Conservation (phyloP, 1,140 invertebrate species). For the Bombyx mori region DNA sequence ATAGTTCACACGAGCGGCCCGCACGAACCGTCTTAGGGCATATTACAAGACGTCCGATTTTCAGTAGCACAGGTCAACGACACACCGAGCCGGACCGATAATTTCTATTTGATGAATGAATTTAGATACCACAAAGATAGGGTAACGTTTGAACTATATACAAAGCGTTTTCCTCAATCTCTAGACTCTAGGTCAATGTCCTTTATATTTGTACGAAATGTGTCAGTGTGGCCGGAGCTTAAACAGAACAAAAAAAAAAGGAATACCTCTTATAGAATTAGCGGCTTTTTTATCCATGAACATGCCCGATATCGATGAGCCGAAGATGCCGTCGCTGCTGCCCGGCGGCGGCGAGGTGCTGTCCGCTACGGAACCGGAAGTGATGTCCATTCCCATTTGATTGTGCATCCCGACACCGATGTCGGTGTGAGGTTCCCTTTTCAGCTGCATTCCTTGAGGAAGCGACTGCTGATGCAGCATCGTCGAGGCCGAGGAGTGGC, state of each 20-base stretch:
- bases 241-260: slow-evolving; percentile 24
- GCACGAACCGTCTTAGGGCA: too few relatives aligned
- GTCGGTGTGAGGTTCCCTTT: slow-evolving; percentile 47
- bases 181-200: too few relatives aligned
- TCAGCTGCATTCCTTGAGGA: slow-evolving; percentile 52
- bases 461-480: slow-evolving; percentile 55
- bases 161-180: too few relatives aligned
- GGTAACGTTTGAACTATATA: too few relatives aligned
- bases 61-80: too few relatives aligned
- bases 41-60: too few relatives aligned
- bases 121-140: too few relatives aligned
- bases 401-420: slow-evolving; percentile 42
- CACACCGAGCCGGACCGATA: too few relatives aligned
- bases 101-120: too few relatives aligned
- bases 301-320: slow-evolving; percentile 57
- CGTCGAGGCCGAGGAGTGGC: slow-evolving; percentile 58
- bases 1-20: too few relatives aligned
- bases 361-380: slow-evolving; percentile 55
- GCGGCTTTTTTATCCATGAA: slow-evolving; percentile 72
- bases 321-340: slow-evolving; percentile 53
- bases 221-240: too few relatives aligned
- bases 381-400: slow-evolving; percentile 60
- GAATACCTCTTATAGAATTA: slow-evolving; percentile 75
- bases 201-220: too few relatives aligned
- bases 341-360: slow-evolving; percentile 64